These are phyloP conservation scores for Aegotheles bennettii DNA, from an alignment of 2,113 vertebrate genomes.

Conservation along the genomic window DNA sequence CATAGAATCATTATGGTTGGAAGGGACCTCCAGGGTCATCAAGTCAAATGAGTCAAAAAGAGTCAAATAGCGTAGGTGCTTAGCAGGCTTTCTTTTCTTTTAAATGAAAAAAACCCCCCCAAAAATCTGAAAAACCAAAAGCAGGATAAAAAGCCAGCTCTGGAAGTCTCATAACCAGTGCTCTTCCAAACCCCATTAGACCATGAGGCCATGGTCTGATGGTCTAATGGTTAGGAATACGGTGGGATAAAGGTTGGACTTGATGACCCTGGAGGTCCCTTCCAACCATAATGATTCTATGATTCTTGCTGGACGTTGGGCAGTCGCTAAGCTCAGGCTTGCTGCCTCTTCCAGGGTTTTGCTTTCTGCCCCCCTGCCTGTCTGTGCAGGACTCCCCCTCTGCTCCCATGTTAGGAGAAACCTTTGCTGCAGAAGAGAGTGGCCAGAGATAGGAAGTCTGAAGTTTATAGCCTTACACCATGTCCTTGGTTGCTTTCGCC, in stretches of 20 bases:
- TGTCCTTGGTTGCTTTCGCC: neutral
- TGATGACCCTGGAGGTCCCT: too few relatives aligned
- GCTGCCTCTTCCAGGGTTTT: neutral
- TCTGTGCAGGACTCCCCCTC: neutral
- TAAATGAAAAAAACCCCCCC: neutral
- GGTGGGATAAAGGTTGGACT: too few relatives aligned
- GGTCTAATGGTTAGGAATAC: too few relatives aligned
- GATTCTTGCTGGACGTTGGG: too few relatives aligned
- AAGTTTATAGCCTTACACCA: rapidly evolving
- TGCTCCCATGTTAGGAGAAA: neutral
- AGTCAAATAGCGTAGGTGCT: neutral
- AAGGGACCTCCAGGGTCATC: too few relatives aligned
- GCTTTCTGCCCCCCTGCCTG: neutral
- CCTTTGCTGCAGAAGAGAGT: neutral
- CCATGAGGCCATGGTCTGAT: too few relatives aligned
- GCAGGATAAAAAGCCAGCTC: neutral
- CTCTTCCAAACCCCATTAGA: neutral
- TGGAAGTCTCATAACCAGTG: neutral
- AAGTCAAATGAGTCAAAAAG: too few relatives aligned
- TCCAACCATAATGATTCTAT: too few relatives aligned
- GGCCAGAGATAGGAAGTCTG: neutral
- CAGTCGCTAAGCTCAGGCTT: neutral
- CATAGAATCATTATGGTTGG: too few relatives aligned
- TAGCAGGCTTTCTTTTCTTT: neutral
- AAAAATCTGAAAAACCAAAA: neutral